Percentiles rank a stretch among this genome's conserved stretches.
These are phyloP conservation scores for Gasterosteus nipponicus DNA, from an alignment of 2,113 vertebrate species.

Conservation along the genomic window DNA sequence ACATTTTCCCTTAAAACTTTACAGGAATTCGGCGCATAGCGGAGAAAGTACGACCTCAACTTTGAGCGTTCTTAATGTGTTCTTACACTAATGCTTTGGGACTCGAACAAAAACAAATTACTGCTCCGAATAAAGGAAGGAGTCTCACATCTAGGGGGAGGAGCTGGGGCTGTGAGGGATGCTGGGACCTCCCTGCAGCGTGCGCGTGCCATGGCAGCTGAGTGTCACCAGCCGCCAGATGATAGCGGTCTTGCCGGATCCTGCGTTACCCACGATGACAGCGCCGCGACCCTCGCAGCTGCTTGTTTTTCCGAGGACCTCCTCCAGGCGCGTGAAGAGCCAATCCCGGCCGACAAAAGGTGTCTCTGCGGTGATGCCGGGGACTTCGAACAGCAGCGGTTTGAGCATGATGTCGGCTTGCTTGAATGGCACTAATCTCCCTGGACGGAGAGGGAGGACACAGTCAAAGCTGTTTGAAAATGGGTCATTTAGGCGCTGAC, in stretches of 20 bases:
- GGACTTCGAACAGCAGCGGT: conserved; percentile 96
- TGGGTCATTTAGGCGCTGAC: not conserved
- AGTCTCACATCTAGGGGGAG: conserved; percentile 87
- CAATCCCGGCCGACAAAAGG: conserved; percentile 94
- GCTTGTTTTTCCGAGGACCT: conserved; percentile 83
- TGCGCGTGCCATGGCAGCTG: conserved; percentile 93
- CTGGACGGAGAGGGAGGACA: conserved; percentile 70
- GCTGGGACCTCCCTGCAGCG: conserved; percentile 85
- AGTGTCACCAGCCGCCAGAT: conserved; percentile 94
- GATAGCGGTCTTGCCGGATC: conserved; percentile 95
- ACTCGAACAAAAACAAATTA: conserved; percentile 1
- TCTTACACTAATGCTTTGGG: not conserved
- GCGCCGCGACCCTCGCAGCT: conserved; percentile 86
- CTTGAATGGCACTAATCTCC: conserved; percentile 91
- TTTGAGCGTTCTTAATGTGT: not conserved
- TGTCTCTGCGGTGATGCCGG: conserved; percentile 90
- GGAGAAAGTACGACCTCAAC: conserved; percentile 12
- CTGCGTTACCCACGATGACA: conserved; percentile 90
- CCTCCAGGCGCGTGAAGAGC: conserved; percentile 92
- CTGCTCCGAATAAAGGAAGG: not conserved
- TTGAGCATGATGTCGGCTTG: conserved; percentile 96
- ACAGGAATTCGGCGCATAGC: conserved; percentile 4
- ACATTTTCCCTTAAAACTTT: conserved; percentile 28
- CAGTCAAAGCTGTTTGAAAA: not conserved
- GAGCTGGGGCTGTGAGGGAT: conserved; percentile 87